Evolutionary conservation across 2,113 vertebrate genomes (phyloP).

Genomic region (Epinephelus cyanopodus): DNA sequence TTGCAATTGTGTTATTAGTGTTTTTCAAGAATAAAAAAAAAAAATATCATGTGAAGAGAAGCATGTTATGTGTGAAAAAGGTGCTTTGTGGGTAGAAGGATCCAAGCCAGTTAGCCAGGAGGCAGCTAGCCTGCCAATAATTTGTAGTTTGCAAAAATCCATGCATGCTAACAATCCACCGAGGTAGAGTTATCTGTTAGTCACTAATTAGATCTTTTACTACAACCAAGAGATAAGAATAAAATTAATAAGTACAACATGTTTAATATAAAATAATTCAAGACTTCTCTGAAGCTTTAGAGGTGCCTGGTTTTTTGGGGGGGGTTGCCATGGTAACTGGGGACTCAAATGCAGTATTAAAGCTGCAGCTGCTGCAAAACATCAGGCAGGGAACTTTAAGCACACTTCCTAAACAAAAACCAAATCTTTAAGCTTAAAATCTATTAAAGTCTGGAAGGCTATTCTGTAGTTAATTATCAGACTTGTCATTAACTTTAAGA

Average conservation of each 20-base stretch:
- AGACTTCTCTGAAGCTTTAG: slow-evolving; percentile 6
- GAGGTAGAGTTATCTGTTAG: slow-evolving; percentile 23
- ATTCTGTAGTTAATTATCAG: slow-evolving; percentile 51
- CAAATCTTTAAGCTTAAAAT: slow-evolving; percentile 52
- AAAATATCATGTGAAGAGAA: slow-evolving; percentile 49
- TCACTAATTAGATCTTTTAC: slow-evolving; percentile 18
- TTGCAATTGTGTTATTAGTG: slow-evolving; percentile 47
- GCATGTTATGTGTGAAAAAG: slow-evolving; percentile 61
- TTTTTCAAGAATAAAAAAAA: slow-evolving; percentile 36
- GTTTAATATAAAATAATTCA: slow-evolving; percentile 11
- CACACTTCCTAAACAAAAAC: slow-evolving; percentile 37
- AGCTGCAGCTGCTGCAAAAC: slow-evolving; percentile 49
- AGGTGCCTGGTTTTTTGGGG: slow-evolving; percentile 13
- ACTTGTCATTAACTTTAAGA: slow-evolving; percentile 59
- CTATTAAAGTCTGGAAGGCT: slow-evolving; percentile 50
- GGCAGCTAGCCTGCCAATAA: slow-evolving; percentile 60
- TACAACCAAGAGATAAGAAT: neutral
- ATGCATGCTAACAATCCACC: slow-evolving; percentile 42
- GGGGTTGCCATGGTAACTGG: slow-evolving; percentile 51
- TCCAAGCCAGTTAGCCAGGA: slow-evolving; percentile 65
- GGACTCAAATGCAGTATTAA: slow-evolving; percentile 44
- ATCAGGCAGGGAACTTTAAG: slow-evolving; percentile 55
- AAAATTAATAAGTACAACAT: slow-evolving; percentile 7
- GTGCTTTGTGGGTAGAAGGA: slow-evolving; percentile 66
- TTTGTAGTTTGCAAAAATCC: slow-evolving; percentile 45